Conservation (phyloP, 2,797 vertebrate genomes). For the Toxotes lorentzi region DNA sequence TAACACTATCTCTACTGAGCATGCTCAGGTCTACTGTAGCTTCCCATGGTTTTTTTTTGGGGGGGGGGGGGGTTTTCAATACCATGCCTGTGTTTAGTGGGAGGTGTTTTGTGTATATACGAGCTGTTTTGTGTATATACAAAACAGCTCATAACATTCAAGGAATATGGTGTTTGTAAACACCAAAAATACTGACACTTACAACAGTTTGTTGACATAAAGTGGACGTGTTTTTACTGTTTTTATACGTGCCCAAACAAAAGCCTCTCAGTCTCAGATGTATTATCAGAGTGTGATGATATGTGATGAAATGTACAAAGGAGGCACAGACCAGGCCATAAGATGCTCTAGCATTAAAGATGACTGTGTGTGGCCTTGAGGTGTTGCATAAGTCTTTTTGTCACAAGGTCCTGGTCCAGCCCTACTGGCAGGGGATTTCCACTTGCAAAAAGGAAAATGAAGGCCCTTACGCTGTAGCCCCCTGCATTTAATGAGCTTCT, state of each 20-base stretch:
- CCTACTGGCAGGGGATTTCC: no score
- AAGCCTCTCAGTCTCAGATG: background rate
- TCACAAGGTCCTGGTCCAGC: background rate
- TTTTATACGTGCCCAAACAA: background rate
- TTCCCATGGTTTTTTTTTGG: background rate
- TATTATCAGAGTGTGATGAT: background rate
- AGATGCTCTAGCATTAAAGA: background rate
- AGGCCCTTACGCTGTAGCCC: no score
- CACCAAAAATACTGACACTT: background rate
- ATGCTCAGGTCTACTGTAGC: conserved; percentile 22
- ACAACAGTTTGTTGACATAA: background rate
- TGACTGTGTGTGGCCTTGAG: background rate
- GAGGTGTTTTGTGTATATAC: conserved; percentile 66
- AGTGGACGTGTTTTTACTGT: background rate
- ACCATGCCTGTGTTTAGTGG: background rate
- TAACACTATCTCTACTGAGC: conserved; percentile 20
- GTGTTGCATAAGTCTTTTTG: background rate
- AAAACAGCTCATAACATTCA: conserved; percentile 56
- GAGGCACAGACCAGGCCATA: background rate
- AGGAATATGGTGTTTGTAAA: conserved; percentile 36
- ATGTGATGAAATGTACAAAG: background rate
- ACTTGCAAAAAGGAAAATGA: no score
- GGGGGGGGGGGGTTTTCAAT: conserved; percentile 16
- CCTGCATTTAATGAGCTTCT: no score
- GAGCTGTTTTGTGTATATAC: conserved; percentile 68